phyloP scores from a whole-genome alignment of 2,888 invertebrate species.

The Coremacera marginata region DNA sequence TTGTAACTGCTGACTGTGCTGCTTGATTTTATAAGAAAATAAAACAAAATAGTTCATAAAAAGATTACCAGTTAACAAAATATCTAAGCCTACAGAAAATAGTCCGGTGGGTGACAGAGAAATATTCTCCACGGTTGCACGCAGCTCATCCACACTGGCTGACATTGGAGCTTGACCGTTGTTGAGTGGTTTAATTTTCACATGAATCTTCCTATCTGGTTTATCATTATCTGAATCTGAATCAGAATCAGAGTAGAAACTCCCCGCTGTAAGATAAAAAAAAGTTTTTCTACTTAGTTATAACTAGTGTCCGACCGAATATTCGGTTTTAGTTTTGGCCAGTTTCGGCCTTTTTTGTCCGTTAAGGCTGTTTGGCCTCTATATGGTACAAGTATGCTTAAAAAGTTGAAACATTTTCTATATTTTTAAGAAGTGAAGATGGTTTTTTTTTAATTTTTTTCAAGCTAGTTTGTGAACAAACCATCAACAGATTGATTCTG shows the following conservation, averaged over 20 bases:
- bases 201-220: constrained; percentile 88
- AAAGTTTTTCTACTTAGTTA: too few relatives aligned
- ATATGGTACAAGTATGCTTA: too few relatives aligned
- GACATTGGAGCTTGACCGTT: constrained; percentile 91
- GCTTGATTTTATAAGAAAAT: constrained; percentile 57
- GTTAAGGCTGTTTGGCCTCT: too few relatives aligned
- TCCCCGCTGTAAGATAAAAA: constrained; percentile 70
- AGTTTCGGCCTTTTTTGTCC: too few relatives aligned
- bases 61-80: too few relatives aligned
- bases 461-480: too few relatives aligned
- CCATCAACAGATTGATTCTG: too few relatives aligned
- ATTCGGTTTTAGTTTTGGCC: too few relatives aligned
- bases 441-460: too few relatives aligned
- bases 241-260: constrained; percentile 91
- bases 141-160: constrained; percentile 94
- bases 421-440: too few relatives aligned
- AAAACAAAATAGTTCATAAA: not conserved
- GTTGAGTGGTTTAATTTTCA: constrained; percentile 94
- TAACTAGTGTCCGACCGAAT: too few relatives aligned
- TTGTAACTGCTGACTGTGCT: constrained; percentile 67
- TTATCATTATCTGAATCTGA: constrained; percentile 91
- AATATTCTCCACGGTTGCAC: constrained; percentile 92
- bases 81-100: constrained; percentile 69
- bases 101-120: constrained; percentile 84
- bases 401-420: too few relatives aligned